Conservation (phyloP, 1,140 invertebrate species). For the Pararge aegeria region DNA sequence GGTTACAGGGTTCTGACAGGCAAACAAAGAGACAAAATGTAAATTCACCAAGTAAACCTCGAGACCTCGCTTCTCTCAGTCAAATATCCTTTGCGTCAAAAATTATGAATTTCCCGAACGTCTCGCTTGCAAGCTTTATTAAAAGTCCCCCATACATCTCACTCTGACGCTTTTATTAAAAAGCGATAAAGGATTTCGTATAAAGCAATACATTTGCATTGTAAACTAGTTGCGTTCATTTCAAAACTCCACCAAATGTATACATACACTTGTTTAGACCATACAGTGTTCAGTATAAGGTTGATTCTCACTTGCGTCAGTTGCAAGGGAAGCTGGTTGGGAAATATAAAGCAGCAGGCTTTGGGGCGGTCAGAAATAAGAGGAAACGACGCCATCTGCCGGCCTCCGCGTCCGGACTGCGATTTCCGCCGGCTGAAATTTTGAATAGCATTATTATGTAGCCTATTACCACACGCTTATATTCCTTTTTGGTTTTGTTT, state of each 20-base stretch:
- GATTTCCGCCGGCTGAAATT: constrained; percentile 56
- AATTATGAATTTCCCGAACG: background rate
- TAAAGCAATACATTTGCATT: constrained; percentile 45
- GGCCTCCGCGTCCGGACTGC: constrained; percentile 47
- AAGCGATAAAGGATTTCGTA: constrained; percentile 38
- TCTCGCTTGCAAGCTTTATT: background rate
- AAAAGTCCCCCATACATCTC: constrained; percentile 2
- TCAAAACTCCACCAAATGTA: constrained; percentile 41
- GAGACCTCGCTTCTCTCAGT: too few relatives aligned
- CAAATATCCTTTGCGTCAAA: too few relatives aligned
- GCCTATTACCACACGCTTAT: constrained; percentile 39
- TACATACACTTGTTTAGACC: constrained; percentile 9
- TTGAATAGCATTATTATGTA: constrained; percentile 58
- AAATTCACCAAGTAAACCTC: too few relatives aligned
- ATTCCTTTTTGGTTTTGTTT: constrained; percentile 17
- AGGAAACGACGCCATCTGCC: constrained; percentile 63
- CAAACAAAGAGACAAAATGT: too few relatives aligned
- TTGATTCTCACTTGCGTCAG: constrained; percentile 18
- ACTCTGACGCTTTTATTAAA: constrained; percentile 25
- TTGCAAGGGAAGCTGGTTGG: constrained; percentile 21
- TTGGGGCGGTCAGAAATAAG: constrained; percentile 68
- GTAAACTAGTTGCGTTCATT: constrained; percentile 66
- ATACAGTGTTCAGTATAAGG: constrained; percentile 28
- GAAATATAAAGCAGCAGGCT: constrained; percentile 48
- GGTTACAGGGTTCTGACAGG: too few relatives aligned